A percentile compares a stretch with the other conserved stretches of the same genome.
These are phyloP conservation scores for Pandion haliaetus DNA, from an alignment of 2,113 vertebrate genomes.

Conservation along the genomic window DNA sequence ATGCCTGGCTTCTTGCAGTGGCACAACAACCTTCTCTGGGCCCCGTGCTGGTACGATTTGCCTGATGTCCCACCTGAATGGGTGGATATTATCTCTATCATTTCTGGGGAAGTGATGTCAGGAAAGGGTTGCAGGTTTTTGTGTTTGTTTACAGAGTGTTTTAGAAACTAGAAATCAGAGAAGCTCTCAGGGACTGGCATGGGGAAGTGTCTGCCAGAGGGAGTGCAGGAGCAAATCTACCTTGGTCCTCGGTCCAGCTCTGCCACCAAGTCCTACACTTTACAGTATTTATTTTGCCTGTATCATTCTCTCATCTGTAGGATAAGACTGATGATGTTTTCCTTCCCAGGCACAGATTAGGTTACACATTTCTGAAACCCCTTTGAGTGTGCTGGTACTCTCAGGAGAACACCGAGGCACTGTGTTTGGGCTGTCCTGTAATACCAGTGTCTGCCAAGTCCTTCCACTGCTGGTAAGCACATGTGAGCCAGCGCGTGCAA, in stretches of 20 bases:
- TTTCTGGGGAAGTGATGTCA: not conserved
- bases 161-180: not conserved
- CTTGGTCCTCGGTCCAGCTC: not conserved
- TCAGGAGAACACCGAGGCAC: not conserved
- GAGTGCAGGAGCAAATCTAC: not conserved
- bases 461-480: not conserved
- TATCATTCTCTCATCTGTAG: not conserved
- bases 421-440: not conserved
- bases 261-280: not conserved
- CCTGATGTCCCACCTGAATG: not conserved
- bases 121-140: not conserved
- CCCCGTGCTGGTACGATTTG: not conserved
- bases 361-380: not conserved
- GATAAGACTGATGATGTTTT: not conserved
- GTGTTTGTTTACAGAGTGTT: not conserved
- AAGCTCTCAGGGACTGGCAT: not conserved
- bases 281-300: not conserved
- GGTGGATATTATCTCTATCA: not conserved
- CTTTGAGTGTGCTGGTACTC: not conserved
- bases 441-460: not conserved
- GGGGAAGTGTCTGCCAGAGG: not conserved
- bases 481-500: rapidly evolving
- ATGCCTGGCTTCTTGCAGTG: not conserved
- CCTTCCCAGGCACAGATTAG: not conserved
- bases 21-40: not conserved